Conservation (phyloP, 1,140 invertebrate species). For the Caenorhabditis inopinata region DNA sequence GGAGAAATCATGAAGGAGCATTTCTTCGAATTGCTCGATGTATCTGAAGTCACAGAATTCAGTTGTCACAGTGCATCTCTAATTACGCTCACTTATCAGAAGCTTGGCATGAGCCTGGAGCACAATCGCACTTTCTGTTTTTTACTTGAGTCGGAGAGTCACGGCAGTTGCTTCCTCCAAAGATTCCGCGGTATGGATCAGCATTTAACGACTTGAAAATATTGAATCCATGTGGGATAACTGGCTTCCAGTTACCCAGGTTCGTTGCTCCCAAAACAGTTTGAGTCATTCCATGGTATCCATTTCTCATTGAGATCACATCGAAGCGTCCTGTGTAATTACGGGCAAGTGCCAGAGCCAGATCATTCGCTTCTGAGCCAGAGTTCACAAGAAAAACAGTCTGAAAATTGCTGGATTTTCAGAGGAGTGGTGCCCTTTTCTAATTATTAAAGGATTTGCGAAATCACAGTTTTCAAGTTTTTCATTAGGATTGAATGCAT, state of each 20-base stretch:
- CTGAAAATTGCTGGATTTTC: conserved; percentile 22
- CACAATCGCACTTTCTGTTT: conserved; percentile 50
- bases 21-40: conserved; percentile 78
- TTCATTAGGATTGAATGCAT: neutral
- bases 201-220: conserved; percentile 81
- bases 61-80: too few species aligned
- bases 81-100: conserved; percentile 49
- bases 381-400: conserved; percentile 84
- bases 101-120: conserved; percentile 32
- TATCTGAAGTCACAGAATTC: too few species aligned
- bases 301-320: conserved; percentile 80
- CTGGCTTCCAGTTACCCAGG: conserved; percentile 76
- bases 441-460: too few species aligned
- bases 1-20: conserved; percentile 77
- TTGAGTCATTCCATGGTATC: conserved; percentile 85
- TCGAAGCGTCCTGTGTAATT: conserved; percentile 81
- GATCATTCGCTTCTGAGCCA: conserved; percentile 93
- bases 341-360: conserved; percentile 83
- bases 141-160: conserved; percentile 80
- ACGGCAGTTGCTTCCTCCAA: conserved; percentile 82
- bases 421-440: too few species aligned
- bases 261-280: conserved; percentile 81
- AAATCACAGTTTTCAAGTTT: neutral
- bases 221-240: conserved; percentile 76
- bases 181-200: conserved; percentile 83